Conservation (phyloP, 2,888 invertebrate genomes). For the Pomacea canaliculata region DNA sequence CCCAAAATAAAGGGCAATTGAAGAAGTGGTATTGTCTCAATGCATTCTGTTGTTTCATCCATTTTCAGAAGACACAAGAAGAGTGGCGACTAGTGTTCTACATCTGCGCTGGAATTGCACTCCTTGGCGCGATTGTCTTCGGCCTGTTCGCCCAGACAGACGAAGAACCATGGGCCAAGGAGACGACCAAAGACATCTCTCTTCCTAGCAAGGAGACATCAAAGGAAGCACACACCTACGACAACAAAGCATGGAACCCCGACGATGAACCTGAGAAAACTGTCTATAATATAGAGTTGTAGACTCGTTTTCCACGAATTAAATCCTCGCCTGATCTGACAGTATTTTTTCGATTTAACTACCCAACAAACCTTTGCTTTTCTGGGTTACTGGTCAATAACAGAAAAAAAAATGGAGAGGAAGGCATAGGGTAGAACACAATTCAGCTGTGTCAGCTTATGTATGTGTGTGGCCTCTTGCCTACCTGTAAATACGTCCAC, state of each 20-base stretch:
- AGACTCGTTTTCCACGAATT: no score
- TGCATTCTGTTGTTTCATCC: background rate
- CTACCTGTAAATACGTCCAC: no score
- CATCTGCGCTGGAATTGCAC: constrained; percentile 44
- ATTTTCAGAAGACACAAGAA: constrained; percentile 45
- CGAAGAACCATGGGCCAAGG: constrained; percentile 33
- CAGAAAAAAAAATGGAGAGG: no score
- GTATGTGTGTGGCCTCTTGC: no score
- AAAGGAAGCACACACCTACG: background rate
- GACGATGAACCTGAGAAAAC: background rate
- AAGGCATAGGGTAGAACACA: no score
- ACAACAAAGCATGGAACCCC: background rate
- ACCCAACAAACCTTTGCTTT: no score
- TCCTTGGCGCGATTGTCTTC: constrained; percentile 42
- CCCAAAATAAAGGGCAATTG: no score
- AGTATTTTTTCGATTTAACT: no score
- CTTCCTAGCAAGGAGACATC: background rate
- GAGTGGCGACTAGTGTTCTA: constrained; percentile 54
- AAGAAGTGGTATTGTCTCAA: no score
- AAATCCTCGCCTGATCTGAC: no score
- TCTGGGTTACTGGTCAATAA: no score
- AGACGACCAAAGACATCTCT: background rate
- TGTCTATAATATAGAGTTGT: background rate
- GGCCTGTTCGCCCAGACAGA: constrained; percentile 40
- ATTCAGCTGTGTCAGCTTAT: no score